phyloP scores from a whole-genome alignment of 2,888 invertebrate species.

The Latrodectus hesperus region DNA sequence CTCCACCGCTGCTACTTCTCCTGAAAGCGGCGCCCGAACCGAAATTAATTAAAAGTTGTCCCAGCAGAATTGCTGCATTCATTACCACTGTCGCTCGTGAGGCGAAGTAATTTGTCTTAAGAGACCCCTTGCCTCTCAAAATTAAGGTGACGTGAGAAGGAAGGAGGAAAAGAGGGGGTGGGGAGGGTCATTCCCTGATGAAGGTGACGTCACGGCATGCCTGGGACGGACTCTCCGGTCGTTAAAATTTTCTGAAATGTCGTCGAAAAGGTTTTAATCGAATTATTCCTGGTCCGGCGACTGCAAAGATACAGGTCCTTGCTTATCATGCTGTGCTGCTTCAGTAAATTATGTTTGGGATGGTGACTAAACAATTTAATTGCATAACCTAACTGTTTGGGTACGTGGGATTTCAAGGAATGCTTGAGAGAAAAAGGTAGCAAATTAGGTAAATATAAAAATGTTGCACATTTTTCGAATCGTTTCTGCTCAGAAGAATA shows the following conservation, averaged over 20 bases:
- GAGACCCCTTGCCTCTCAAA: slow-evolving; percentile 36
- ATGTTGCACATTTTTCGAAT: too few species aligned
- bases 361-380: slow-evolving; percentile 36
- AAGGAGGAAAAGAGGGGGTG: background rate
- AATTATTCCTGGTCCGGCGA: slow-evolving; percentile 16
- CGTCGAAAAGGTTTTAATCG: slow-evolving; percentile 54
- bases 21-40: slow-evolving; percentile 13
- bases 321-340: slow-evolving; percentile 32
- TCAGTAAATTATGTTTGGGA: slow-evolving; percentile 34
- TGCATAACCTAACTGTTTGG: slow-evolving; percentile 9
- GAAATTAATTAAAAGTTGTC: slow-evolving; percentile 64
- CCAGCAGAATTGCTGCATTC: slow-evolving; percentile 57
- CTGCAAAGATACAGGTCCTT: background rate
- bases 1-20: slow-evolving; percentile 1
- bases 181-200: slow-evolving; percentile 41
- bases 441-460: too few species aligned
- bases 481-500: too few species aligned
- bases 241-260: slow-evolving; percentile 32
- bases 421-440: too few species aligned
- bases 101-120: slow-evolving; percentile 58
- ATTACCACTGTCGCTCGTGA: slow-evolving; percentile 40
- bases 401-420: too few species aligned
- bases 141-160: slow-evolving; percentile 22
- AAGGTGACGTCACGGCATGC: slow-evolving; percentile 40
- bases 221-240: slow-evolving; percentile 11